Evolutionary conservation across 1,140 invertebrate genomes (phyloP).

Genomic region (Protaetia brevitarsis): DNA sequence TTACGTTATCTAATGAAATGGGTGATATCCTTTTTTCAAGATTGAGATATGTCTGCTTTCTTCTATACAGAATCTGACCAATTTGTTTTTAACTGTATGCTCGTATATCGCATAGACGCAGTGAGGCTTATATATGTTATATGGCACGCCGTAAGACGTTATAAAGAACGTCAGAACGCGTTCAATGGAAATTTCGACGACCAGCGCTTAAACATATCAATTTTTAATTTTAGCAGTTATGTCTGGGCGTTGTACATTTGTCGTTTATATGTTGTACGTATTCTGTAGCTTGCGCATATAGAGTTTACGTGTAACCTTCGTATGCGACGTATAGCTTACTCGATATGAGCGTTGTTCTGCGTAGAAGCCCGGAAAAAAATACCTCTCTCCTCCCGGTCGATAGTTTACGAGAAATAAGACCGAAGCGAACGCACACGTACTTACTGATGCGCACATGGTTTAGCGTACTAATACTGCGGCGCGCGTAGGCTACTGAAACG

Average conservation of each 20-base stretch:
- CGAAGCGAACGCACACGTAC: background rate
- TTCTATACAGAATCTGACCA: no score
- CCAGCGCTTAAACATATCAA: slow-evolving; percentile 11
- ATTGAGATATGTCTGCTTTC: no score
- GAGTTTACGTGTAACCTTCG: no score
- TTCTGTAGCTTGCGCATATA: background rate
- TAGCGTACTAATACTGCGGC: background rate
- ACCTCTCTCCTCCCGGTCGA: background rate
- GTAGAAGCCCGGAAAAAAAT: background rate
- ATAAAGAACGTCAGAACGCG: background rate
- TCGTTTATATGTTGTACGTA: background rate
- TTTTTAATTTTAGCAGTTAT: slow-evolving; percentile 7
- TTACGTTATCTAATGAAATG: no score
- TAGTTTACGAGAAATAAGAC: slow-evolving; percentile 15
- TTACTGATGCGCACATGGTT: no score
- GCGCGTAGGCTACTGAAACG: background rate
- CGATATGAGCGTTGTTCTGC: background rate
- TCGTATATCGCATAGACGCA: no score
- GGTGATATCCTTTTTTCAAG: no score
- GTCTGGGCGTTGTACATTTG: background rate
- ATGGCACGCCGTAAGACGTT: background rate
- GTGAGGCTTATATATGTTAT: no score
- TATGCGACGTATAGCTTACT: no score
- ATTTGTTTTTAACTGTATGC: no score
- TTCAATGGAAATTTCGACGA: background rate